Percentiles rank a stretch among this genome's conserved stretches.
phyloP scores from a whole-genome alignment of 2,113 vertebrate species.

The Nycticebus coucang region DNA sequence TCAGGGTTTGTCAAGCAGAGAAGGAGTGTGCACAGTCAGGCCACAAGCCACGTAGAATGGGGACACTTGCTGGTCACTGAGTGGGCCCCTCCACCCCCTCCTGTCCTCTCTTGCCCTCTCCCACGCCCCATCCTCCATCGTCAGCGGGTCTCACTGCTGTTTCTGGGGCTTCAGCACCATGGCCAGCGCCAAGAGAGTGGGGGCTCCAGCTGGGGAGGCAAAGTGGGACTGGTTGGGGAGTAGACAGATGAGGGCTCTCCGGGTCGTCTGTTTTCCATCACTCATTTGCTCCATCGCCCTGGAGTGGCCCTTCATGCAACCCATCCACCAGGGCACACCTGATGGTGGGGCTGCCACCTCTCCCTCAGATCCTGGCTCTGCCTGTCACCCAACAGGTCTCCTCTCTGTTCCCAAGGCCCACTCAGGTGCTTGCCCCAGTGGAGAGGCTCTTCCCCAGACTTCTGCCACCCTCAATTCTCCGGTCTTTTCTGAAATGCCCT shows the following conservation, averaged over 20 bases:
- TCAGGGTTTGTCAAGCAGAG: neutral
- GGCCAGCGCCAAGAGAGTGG: conserved; percentile 47
- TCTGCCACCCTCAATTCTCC: neutral
- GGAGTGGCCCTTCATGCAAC: neutral
- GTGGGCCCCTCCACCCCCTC: neutral
- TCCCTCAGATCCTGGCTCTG: too few relatives aligned
- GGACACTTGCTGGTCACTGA: neutral
- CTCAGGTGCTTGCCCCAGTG: rapidly evolving
- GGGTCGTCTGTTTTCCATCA: rapidly evolving
- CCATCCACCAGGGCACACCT: rapidly evolving
- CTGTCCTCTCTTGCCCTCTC: neutral
- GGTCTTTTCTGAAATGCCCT: neutral
- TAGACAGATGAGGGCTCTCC: rapidly evolving
- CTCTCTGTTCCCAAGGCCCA: rapidly evolving
- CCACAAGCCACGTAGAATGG: neutral
- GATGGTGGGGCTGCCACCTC: too few relatives aligned
- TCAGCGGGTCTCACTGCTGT: neutral
- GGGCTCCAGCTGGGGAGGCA: neutral
- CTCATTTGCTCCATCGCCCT: neutral
- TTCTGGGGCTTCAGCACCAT: conserved; percentile 42
- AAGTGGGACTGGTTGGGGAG: rapidly evolving
- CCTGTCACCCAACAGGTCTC: neutral
- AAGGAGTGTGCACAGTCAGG: too few relatives aligned
- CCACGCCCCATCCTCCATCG: neutral
- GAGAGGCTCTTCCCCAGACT: neutral